Evolutionary conservation across 1,140 invertebrate species (phyloP).

Genomic region (Lethocerus indicus): DNA sequence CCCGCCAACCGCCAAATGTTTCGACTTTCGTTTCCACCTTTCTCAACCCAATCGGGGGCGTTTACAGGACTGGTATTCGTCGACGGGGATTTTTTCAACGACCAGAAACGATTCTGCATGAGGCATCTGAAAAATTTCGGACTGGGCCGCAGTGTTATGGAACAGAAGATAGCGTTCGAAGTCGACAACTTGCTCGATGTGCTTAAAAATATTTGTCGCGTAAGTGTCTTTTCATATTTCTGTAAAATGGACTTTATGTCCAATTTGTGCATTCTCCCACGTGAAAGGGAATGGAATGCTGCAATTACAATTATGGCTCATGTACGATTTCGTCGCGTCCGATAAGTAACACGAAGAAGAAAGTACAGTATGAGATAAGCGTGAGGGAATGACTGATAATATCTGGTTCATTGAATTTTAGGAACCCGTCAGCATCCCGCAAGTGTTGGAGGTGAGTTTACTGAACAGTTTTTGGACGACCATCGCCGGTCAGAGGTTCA

Average conservation of each 20-base stretch:
- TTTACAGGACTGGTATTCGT: constrained; percentile 41
- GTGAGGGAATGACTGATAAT: background rate
- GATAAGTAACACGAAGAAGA: no score
- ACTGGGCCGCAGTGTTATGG: constrained; percentile 38
- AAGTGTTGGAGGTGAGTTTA: constrained; percentile 36
- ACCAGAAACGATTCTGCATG: constrained; percentile 37
- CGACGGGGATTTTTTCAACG: constrained; percentile 39
- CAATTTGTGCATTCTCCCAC: no score
- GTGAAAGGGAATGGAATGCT: no score
- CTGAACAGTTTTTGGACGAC: constrained; percentile 56
- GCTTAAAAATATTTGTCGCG: no score
- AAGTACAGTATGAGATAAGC: no score
- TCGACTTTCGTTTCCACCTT: background rate
- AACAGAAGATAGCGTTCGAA: constrained; percentile 34
- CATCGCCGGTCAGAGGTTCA: constrained; percentile 34
- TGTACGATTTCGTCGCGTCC: no score
- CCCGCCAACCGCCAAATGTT: background rate
- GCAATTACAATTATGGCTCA: no score
- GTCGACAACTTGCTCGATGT: no score
- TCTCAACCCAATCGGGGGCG: background rate
- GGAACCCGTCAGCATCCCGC: constrained; percentile 12
- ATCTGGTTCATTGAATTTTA: constrained; percentile 12
- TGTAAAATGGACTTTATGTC: no score
- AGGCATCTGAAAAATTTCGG: constrained; percentile 41
- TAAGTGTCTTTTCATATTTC: no score